phyloP scores from a whole-genome alignment of 2,888 invertebrate genomes.

The Amiota mariae region DNA sequence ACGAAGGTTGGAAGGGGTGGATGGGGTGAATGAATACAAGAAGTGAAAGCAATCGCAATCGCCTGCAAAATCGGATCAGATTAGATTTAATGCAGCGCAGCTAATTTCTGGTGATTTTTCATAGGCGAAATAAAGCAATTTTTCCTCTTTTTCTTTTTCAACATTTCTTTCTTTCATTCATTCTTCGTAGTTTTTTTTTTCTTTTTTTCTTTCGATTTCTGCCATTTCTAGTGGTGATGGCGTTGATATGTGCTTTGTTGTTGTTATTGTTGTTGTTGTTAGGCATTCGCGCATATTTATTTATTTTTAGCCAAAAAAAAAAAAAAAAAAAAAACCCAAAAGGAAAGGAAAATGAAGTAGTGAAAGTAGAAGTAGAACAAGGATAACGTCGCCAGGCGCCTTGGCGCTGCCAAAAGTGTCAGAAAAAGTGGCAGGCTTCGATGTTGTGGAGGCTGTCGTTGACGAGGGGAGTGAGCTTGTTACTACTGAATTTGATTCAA shows the following conservation, averaged over 20 bases:
- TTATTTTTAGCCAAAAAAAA: conserved; percentile 14
- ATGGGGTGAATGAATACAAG: not conserved
- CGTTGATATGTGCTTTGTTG: not conserved
- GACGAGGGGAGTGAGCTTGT: conserved; percentile 54
- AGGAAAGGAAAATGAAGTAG: not conserved
- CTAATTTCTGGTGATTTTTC: conserved; percentile 63
- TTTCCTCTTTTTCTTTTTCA: not conserved
- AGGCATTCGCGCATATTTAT: conserved; percentile 8
- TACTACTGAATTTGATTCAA: too few relatives aligned
- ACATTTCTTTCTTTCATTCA: conserved; percentile 3
- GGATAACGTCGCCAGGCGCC: conserved; percentile 3
- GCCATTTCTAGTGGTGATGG: too few relatives aligned
- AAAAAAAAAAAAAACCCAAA: not conserved
- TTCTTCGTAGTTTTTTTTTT: too few relatives aligned
- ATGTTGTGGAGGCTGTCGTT: conserved; percentile 41
- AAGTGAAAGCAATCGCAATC: conserved; percentile 53
- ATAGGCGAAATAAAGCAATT: conserved; percentile 37
- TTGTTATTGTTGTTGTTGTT: conserved; percentile 10
- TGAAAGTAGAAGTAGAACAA: not conserved
- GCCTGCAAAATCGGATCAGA: conserved; percentile 57
- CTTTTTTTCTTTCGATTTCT: too few relatives aligned
- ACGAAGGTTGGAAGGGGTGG: not conserved
- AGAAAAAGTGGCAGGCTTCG: conserved; percentile 36
- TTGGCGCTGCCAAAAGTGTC: conserved; percentile 3
- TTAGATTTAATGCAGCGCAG: conserved; percentile 64